A percentile compares a stretch with the other conserved stretches of the same genome.
Evolutionary conservation across 2,888 invertebrate species (phyloP).

Genomic region (Sceliomorpha sp.): DNA sequence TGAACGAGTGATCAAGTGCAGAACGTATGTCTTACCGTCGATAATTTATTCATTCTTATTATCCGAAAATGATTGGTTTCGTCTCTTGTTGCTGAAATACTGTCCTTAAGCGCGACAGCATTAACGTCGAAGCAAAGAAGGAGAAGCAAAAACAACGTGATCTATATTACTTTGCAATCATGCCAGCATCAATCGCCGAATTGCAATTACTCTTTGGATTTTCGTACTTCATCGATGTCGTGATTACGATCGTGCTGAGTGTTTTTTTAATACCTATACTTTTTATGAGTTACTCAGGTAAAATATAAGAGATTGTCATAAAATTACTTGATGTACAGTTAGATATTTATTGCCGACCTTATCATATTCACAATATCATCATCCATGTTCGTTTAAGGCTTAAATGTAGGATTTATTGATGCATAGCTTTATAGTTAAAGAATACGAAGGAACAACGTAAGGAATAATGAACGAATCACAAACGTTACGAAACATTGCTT

Average conservation of each 20-base stretch:
- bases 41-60: neutral
- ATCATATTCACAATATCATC: too few species aligned
- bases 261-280: constrained; percentile 55
- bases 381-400: too few species aligned
- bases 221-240: constrained; percentile 55
- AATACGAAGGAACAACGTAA: too few species aligned
- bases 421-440: too few species aligned
- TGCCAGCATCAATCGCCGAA: constrained; percentile 22
- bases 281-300: constrained; percentile 61
- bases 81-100: too few species aligned
- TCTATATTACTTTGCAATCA: constrained; percentile 31
- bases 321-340: neutral
- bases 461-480: too few species aligned
- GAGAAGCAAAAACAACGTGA: too few species aligned
- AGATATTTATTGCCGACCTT: neutral
- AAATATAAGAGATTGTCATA: constrained; percentile 7
- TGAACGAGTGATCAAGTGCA: constrained; percentile 25
- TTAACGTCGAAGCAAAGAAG: too few species aligned
- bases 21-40: constrained; percentile 14
- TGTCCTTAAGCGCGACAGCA: too few species aligned
- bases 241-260: constrained; percentile 46
- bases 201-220: constrained; percentile 49
- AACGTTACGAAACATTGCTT: too few species aligned
- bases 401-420: too few species aligned
- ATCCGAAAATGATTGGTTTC: too few species aligned